Base-by-base conservation (phyloP, 53 echinoderm and acorn worm genomes). In the Patiria pectinifera region DNA sequence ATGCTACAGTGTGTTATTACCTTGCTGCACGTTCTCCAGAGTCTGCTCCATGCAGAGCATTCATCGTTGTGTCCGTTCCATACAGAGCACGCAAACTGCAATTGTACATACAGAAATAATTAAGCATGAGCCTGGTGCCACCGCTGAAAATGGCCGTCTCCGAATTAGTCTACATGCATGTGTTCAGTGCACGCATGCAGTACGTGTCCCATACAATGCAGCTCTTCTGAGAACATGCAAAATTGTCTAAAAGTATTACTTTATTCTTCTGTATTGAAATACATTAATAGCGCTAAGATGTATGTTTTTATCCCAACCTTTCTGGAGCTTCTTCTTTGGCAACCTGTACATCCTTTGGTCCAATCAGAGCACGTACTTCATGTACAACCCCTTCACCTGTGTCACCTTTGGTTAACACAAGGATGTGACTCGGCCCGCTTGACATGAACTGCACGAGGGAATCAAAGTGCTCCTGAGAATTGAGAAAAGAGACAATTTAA, bases 41-140 rank as follows among this genome's bases (percentile, higher is more conserved):
- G 70, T 99, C 99, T 47, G 99, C 99, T 43, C 96, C 99, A 78
- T 99, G 99, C n/a, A 99, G 75, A 3, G 99, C 99, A 91, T 99
- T 99, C 96, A 96, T 99, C 23, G 94, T 97, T 84, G 87, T 97
- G 92, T 99, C 99, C 47, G 99, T 99, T 48, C 99, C 99, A 93
- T 89, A 99, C 59, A 96, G 59, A 15, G 99, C 99, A 71, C 99
- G 91, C 92, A 96, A 95, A 92, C 99, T 97, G 80, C 85, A 77
- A 86, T 53, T 53, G 53, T 53, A 46, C 15, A 58, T 78, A 87
- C 92, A 58, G 21, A 10, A 78, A 90, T 21, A 62, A 35, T 35
- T 35, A 35, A 35, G 35, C 35, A 35, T 1, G 35, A 35, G 35
- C 35, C 35, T 35, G 35, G 0, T 35, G 35, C 35, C 35, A 35